Conservation (phyloP, 2,113 vertebrate genomes). For the Synchiropus splendidus region DNA sequence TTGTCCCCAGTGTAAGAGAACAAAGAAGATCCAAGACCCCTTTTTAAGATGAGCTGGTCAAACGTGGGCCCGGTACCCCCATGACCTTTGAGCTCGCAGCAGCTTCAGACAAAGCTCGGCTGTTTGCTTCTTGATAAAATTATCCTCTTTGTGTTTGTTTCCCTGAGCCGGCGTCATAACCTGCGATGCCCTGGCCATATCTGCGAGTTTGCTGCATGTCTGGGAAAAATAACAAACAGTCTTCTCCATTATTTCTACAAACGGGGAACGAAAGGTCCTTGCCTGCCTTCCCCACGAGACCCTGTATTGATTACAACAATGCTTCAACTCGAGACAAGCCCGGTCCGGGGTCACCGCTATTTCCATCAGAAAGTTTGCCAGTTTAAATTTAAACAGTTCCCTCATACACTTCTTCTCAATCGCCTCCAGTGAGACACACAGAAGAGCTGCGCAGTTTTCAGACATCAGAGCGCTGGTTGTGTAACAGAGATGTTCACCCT, state of each 20-base stretch:
- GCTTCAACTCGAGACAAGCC: constrained; percentile 68
- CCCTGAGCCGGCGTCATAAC: constrained; percentile 62
- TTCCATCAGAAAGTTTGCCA: constrained; percentile 73
- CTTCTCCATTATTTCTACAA: constrained; percentile 71
- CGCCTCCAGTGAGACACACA: constrained; percentile 58
- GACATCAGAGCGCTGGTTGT: constrained; percentile 64
- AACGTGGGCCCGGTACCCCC: constrained; percentile 43
- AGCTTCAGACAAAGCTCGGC: constrained; percentile 53
- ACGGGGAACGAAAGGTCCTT: constrained; percentile 70
- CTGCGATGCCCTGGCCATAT: constrained; percentile 61
- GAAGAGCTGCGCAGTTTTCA: constrained; percentile 53
- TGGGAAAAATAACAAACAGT: constrained; percentile 70
- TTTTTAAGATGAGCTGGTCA: constrained; percentile 58
- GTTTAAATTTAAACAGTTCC: constrained; percentile 68
- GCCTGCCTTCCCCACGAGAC: constrained; percentile 61
- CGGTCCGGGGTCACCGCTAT: constrained; percentile 66
- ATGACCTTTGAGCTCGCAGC: constrained; percentile 48
- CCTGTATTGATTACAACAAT: constrained; percentile 74
- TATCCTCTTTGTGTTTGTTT: constrained; percentile 56
- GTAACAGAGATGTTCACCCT: constrained; percentile 63
- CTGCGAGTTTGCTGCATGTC: constrained; percentile 65
- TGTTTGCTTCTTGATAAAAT: constrained; percentile 63
- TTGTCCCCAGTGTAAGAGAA: constrained; percentile 35
- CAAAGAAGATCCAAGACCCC: constrained; percentile 53
- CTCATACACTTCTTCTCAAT: constrained; percentile 47